Base-by-base conservation (phyloP, 2,888 invertebrate genomes). In the Ochlodes sylvanus region DNA sequence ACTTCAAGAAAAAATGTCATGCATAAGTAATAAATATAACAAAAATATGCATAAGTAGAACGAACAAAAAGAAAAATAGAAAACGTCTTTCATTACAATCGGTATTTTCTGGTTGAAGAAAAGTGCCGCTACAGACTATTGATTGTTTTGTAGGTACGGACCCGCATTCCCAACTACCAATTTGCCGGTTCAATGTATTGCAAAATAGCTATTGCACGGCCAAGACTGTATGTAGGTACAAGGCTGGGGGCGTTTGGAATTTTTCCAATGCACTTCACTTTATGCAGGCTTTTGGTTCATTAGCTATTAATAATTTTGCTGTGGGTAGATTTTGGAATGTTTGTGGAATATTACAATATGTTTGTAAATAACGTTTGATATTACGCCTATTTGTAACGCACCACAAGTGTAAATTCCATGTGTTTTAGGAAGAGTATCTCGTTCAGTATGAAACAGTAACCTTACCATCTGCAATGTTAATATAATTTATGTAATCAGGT, bases 121-220 rank as follows among this genome's bases (percentile, higher is more conserved):
- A 50, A 19, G 38, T 65, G 52, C 15, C 58, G 17, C 50, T 27
- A 41, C 58, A 41, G 58, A 54, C 58, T 60, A 66, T 60, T 66
- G 66, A 66, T 66, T 66, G 66, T 66, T 66, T 66, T 52, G 66
- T 58, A 60, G 44, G 41, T n/a, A n/a, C n/a, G 32, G 52, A 60
- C 60, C 60, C 66, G 66, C 66, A 66, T 66, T 66, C 60, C 66
- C 60, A 66, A 66, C 66, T 60, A 21, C 42, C 66, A 60, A 66
- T 66, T 66, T 66, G 60, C 66, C 66, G 60, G 66, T 66, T 66
- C 66, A 66, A 44, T 66, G 60, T 66, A 66, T 66, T 66, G 66
- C 66, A 66, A 66, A 66, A 66, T 58, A 66, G 54, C 60, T 60
- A 60, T 66, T 50, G 54, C 15, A n/a, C 32, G 60, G 52, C 65